Conservation (phyloP, 2,888 invertebrate species). For the Operophtera brumata region DNA sequence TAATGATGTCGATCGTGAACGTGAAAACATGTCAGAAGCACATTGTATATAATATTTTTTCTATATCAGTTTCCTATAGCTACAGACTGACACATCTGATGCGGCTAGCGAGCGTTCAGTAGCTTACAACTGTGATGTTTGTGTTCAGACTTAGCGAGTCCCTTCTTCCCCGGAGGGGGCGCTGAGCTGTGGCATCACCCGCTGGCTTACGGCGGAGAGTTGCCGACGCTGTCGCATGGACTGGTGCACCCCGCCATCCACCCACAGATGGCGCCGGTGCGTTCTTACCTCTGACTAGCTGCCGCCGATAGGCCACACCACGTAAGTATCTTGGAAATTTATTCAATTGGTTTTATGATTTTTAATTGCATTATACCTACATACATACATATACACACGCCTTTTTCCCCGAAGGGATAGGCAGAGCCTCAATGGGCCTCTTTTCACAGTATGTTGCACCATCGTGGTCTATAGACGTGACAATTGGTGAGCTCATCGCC, state of each 20-base stretch:
- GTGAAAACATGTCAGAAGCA: constrained; percentile 66
- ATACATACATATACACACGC: too few species aligned
- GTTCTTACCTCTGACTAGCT: constrained; percentile 99
- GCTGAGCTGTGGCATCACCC: constrained; percentile 97
- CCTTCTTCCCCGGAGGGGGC: constrained; percentile 93
- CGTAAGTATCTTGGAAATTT: constrained; percentile 68
- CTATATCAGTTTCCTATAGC: constrained; percentile 40
- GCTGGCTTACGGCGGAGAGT: constrained; percentile 89
- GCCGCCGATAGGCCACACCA: constrained; percentile 88
- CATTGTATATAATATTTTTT: constrained; percentile 66
- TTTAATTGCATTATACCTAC: too few species aligned
- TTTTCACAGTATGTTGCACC: too few species aligned
- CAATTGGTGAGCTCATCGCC: too few species aligned
- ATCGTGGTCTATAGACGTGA: too few species aligned
- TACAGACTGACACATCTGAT: constrained; percentile 29
- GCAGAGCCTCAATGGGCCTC: too few species aligned
- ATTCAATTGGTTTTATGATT: too few species aligned
- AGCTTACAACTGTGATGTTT: constrained; percentile 24
- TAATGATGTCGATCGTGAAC: constrained; percentile 21
- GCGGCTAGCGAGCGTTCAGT: constrained; percentile 27
- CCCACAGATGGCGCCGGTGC: constrained; percentile 96
- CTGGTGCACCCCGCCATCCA: constrained; percentile 98
- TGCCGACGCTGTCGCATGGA: constrained; percentile 92
- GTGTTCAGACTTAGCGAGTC: constrained; percentile 93
- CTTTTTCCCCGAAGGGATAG: too few species aligned